Conservation (phyloP, 2,113 vertebrate genomes). For the Diadophis punctatus region DNA sequence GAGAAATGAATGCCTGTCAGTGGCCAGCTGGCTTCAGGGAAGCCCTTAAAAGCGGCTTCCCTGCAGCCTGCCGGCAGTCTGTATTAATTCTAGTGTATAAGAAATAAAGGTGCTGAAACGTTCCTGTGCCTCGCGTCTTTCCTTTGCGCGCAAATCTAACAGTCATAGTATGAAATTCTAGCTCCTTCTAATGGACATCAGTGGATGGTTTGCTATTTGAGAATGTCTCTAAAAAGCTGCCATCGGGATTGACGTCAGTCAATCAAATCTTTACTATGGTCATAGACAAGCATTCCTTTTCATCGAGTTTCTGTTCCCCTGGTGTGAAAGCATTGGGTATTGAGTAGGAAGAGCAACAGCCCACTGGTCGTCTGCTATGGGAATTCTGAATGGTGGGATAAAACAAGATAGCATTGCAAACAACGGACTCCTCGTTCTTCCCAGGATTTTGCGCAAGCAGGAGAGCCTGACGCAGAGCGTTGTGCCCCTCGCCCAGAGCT, state of each 20-base stretch:
- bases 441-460: conserved; percentile 68
- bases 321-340: not conserved
- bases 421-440: rapidly evolving
- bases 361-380: not conserved
- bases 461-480: conserved; percentile 62
- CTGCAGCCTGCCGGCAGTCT: too few relatives aligned
- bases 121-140: too few relatives aligned
- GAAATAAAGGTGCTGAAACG: too few relatives aligned
- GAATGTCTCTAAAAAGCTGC: not conserved
- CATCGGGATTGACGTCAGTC: too few relatives aligned
- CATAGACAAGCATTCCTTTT: not conserved
- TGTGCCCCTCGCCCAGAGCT: conserved; percentile 65
- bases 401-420: not conserved
- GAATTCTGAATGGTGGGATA: not conserved
- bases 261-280: not conserved
- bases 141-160: too few relatives aligned
- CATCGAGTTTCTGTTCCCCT: not conserved
- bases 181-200: not conserved
- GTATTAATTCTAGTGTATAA: too few relatives aligned
- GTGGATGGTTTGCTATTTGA: not conserved
- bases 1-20: too few relatives aligned
- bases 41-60: too few relatives aligned
- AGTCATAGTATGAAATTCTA: not conserved
- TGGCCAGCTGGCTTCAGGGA: too few relatives aligned
- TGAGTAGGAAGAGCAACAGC: not conserved